Conservation (phyloP, 2,113 vertebrate genomes). For the Ginglymostoma cirratum region DNA sequence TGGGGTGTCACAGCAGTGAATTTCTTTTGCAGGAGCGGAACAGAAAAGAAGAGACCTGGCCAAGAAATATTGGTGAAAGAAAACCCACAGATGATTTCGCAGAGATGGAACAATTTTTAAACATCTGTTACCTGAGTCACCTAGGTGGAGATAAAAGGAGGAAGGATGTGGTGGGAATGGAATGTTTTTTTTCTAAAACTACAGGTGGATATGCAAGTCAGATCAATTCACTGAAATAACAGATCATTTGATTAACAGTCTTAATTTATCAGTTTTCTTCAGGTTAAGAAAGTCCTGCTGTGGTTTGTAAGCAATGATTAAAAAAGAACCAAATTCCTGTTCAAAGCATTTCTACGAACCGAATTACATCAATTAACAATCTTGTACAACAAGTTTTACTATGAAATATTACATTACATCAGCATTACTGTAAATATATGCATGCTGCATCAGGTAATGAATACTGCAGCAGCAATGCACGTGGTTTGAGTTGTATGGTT, state of each 20-base stretch:
- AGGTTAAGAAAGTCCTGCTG: background rate
- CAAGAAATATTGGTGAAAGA: background rate
- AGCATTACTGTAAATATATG: background rate
- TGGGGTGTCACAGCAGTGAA: background rate
- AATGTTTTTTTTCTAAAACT: constrained; percentile 33
- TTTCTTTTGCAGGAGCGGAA: background rate
- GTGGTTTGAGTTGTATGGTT: background rate
- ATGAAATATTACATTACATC: background rate
- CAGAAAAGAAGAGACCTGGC: background rate
- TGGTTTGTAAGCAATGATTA: background rate
- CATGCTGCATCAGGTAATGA: background rate
- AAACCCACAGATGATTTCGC: background rate
- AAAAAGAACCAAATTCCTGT: background rate
- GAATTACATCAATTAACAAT: background rate
- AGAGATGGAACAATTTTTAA: background rate
- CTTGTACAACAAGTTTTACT: background rate
- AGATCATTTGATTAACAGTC: background rate
- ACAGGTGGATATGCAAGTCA: constrained; percentile 29
- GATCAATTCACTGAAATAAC: background rate
- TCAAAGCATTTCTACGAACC: background rate
- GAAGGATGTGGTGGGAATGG: constrained; percentile 36
- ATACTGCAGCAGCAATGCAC: background rate
- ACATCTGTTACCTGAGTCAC: constrained; percentile 35
- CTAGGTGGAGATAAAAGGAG: constrained; percentile 28
- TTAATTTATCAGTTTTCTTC: background rate